phyloP scores from a whole-genome alignment of 2,888 invertebrate genomes.

The Epistrophe grossulariae region DNA sequence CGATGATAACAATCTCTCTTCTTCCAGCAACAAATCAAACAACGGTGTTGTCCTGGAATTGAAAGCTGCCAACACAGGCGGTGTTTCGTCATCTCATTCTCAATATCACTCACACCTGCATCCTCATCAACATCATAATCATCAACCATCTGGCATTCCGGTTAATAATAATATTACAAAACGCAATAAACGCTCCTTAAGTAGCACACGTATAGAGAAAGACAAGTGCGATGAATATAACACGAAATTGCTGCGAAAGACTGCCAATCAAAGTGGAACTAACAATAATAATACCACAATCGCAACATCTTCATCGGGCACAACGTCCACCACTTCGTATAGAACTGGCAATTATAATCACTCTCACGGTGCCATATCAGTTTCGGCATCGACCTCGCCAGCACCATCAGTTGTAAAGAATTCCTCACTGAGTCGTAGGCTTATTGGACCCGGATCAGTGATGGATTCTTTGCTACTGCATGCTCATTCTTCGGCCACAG shows the following conservation, averaged over 20 bases:
- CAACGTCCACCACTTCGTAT: slow-evolving; percentile 45
- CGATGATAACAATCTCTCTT: slow-evolving; percentile 74
- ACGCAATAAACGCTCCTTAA: slow-evolving; percentile 83
- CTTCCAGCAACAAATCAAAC: slow-evolving; percentile 68
- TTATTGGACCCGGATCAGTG: slow-evolving; percentile 67
- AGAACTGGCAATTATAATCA: slow-evolving; percentile 38
- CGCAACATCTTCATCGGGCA: slow-evolving; percentile 35
- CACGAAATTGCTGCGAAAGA: slow-evolving; percentile 82
- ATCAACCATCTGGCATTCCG: slow-evolving; percentile 77
- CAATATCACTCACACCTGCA: slow-evolving; percentile 64
- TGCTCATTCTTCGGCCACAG: slow-evolving; percentile 38
- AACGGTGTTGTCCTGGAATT: slow-evolving; percentile 72
- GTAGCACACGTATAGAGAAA: slow-evolving; percentile 83
- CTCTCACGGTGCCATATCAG: slow-evolving; percentile 44
- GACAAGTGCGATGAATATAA: slow-evolving; percentile 84
- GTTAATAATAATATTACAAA: slow-evolving; percentile 78
- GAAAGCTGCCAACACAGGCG: slow-evolving; percentile 63
- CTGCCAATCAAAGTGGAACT: slow-evolving; percentile 76
- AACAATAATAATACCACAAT: slow-evolving; percentile 66
- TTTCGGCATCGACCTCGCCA: slow-evolving; percentile 71
- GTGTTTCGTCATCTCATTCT: slow-evolving; percentile 40
- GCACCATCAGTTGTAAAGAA: slow-evolving; percentile 71
- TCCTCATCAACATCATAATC: slow-evolving; percentile 75
- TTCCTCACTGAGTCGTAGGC: slow-evolving; percentile 73
- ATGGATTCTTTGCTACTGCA: slow-evolving; percentile 68